These are phyloP conservation scores for Orchesellides sinensis DNA, from an alignment of 2,888 invertebrate species.

Conservation along the genomic window DNA sequence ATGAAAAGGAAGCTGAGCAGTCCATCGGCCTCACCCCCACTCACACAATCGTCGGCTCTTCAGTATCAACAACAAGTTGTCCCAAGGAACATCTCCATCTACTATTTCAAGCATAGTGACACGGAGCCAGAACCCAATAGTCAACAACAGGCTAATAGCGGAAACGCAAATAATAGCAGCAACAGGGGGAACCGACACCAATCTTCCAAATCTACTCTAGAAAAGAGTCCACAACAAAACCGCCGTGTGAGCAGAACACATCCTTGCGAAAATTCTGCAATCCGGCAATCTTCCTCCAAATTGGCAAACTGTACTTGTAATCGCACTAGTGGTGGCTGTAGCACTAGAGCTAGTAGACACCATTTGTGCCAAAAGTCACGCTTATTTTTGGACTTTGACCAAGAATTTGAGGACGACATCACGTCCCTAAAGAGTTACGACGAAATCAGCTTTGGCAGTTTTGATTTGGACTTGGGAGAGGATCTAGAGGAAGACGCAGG, in stretches of 20 bases:
- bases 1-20: conserved; percentile 73
- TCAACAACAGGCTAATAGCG: conserved; percentile 26
- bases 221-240: conserved; percentile 28
- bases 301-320: conserved; percentile 57
- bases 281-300: conserved; percentile 29
- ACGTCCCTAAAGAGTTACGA: conserved; percentile 68
- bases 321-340: conserved; percentile 19
- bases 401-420: conserved; percentile 69
- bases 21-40: conserved; percentile 68
- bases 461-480: conserved; percentile 70
- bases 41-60: conserved; percentile 53
- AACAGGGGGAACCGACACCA: conserved; percentile 32
- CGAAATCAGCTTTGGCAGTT: conserved; percentile 72
- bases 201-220: conserved; percentile 25
- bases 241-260: conserved; percentile 49
- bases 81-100: conserved; percentile 74
- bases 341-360: conserved; percentile 43
- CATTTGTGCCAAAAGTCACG: conserved; percentile 65
- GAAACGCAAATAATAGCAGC: conserved; percentile 13
- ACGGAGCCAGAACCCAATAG: conserved; percentile 72
- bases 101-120: conserved; percentile 75
- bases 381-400: conserved; percentile 73
- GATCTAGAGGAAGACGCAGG: conserved; percentile 52
- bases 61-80: conserved; percentile 68
- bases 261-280: conserved; percentile 64